Percentiles rank a stretch among this genome's conserved stretches.
phyloP scores from a whole-genome alignment of 2,797 vertebrate genomes.

The Salarias fasciatus region DNA sequence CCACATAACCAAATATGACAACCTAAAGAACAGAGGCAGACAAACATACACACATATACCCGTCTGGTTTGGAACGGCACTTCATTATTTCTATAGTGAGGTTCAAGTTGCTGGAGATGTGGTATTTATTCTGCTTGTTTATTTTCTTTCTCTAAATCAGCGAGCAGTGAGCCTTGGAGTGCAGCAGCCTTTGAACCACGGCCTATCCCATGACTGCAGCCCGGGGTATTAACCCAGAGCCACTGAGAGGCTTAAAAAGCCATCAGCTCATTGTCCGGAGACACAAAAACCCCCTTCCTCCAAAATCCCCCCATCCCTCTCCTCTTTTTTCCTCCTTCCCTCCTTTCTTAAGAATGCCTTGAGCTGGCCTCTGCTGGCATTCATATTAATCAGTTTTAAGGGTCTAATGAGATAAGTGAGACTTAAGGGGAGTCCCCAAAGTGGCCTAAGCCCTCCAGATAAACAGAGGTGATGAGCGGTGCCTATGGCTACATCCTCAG shows the following conservation, averaged over 20 bases:
- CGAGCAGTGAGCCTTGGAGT: conserved; percentile 67
- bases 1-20: conserved; percentile 64
- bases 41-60: conserved; percentile 9
- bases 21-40: conserved; percentile 40
- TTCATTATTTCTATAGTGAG: conserved; percentile 75
- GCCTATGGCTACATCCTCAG: conserved; percentile 65
- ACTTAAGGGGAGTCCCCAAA: conserved; percentile 87
- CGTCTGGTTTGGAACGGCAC: conserved; percentile 47
- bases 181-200: conserved; percentile 77
- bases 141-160: conserved; percentile 72
- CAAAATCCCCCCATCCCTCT: conserved; percentile 77
- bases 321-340: conserved; percentile 66
- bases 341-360: conserved; percentile 76
- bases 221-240: conserved; percentile 84
- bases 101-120: conserved; percentile 71
- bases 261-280: conserved; percentile 89
- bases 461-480: conserved; percentile 79
- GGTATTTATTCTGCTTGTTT: conserved; percentile 77
- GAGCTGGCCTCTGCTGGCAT: conserved; percentile 86
- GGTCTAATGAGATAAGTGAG: conserved; percentile 96
- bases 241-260: conserved; percentile 90
- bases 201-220: conserved; percentile 80
- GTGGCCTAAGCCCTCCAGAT: conserved; percentile 79
- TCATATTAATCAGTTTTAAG: conserved; percentile 98
- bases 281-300: conserved; percentile 88